These are phyloP conservation scores for Tribolium castaneum DNA, from an alignment of 1,140 invertebrate species.

Conservation along the genomic window DNA sequence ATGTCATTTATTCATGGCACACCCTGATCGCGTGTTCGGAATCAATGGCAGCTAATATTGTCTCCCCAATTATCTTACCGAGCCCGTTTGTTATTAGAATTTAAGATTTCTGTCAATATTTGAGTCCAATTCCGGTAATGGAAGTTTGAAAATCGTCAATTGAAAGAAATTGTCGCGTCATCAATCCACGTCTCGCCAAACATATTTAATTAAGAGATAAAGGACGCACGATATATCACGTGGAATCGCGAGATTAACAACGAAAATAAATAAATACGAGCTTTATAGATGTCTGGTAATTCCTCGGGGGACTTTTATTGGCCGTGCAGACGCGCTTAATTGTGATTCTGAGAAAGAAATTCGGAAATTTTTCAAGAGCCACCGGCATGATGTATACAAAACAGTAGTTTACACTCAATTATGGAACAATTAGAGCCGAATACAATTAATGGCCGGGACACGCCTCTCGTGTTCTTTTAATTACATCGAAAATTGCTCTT, in stretches of 20 bases:
- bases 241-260: conserved; percentile 42
- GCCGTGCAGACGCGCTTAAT: conserved; percentile 1
- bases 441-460: conserved; percentile 24
- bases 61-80: conserved; percentile 55
- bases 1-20: conserved; percentile 55
- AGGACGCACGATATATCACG: conserved; percentile 42
- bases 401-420: conserved; percentile 35
- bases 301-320: conserved; percentile 22
- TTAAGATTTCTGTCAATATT: conserved; percentile 61
- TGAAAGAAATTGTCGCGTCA: conserved; percentile 5
- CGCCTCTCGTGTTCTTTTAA: conserved; percentile 28
- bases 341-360: not conserved
- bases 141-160: conserved; percentile 18
- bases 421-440: conserved; percentile 37
- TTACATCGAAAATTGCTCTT: conserved; percentile 40
- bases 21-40: conserved; percentile 56
- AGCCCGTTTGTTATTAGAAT: conserved; percentile 53
- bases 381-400: conserved; percentile 1
- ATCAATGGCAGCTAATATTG: conserved; percentile 59
- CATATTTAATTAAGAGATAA: conserved; percentile 45
- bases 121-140: conserved; percentile 60
- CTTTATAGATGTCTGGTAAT: not conserved
- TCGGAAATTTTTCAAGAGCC: not conserved
- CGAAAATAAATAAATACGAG: conserved; percentile 44
- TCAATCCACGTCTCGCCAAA: conserved; percentile 39